phyloP scores from a whole-genome alignment of 2,797 vertebrate genomes.

The Eurystomus glaucurus region DNA sequence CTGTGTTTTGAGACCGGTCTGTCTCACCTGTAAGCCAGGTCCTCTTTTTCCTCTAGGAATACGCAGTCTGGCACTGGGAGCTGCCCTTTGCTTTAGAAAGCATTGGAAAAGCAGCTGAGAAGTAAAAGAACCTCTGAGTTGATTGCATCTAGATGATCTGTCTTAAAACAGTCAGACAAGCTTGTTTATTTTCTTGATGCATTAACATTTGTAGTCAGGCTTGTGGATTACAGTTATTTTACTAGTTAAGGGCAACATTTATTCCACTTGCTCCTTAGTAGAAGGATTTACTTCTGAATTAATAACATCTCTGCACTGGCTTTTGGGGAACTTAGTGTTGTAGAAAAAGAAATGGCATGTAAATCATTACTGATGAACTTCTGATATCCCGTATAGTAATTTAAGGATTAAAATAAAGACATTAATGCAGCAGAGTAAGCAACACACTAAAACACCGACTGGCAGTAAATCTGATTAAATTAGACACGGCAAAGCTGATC shows the following conservation, averaged over 20 bases:
- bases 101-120: background rate
- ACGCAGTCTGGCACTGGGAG: background rate
- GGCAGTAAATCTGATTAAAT: constrained; percentile 64
- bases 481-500: constrained; percentile 25
- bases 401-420: constrained; percentile 3
- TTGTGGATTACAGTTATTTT: background rate
- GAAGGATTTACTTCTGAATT: background rate
- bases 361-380: background rate
- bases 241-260: background rate
- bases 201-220: background rate
- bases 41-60: background rate
- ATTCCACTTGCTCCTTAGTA: background rate
- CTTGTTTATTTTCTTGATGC: background rate
- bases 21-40: background rate
- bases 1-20: background rate
- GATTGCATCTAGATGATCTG: background rate
- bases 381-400: background rate
- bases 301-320: background rate
- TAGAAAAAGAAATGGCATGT: background rate
- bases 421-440: background rate
- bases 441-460: background rate
- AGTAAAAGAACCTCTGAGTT: background rate
- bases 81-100: background rate
- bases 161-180: background rate
- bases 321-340: background rate